phyloP scores from a whole-genome alignment of 2,797 vertebrate genomes.

The Pempheris klunzingeri region DNA sequence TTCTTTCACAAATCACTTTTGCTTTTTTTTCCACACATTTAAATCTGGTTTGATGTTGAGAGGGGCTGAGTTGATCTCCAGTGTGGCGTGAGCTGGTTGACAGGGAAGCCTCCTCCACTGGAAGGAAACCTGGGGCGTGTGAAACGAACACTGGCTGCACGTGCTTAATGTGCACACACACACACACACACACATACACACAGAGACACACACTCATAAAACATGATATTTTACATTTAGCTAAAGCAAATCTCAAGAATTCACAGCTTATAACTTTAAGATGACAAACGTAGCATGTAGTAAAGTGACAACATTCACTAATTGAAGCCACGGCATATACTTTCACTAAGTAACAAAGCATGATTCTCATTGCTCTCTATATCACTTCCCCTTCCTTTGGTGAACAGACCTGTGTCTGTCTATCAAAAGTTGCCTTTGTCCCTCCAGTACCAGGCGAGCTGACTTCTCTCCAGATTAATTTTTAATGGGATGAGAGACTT shows the following conservation, averaged over 20 bases:
- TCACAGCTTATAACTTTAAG: slow-evolving; percentile 26
- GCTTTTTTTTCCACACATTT: slow-evolving; percentile 56
- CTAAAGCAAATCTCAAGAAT: slow-evolving; percentile 25
- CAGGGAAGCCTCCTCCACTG: slow-evolving; percentile 61
- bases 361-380: slow-evolving; percentile 8
- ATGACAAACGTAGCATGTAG: slow-evolving; percentile 37
- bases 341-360: slow-evolving; percentile 23
- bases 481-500: slow-evolving; percentile 47
- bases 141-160: slow-evolving; percentile 53
- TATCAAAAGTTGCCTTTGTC: slow-evolving; percentile 41
- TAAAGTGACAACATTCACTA: slow-evolving; percentile 11
- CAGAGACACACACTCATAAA: slow-evolving; percentile 18
- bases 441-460: slow-evolving; percentile 2
- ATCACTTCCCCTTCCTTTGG: slow-evolving; percentile 24
- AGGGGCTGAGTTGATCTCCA: slow-evolving; percentile 73
- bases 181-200: slow-evolving; percentile 9
- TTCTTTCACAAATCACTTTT: slow-evolving; percentile 64
- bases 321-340: slow-evolving; percentile 18
- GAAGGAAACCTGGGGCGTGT: slow-evolving; percentile 60
- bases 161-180: slow-evolving; percentile 11
- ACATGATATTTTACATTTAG: slow-evolving; percentile 44
- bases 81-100: slow-evolving; percentile 67
- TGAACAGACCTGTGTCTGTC: slow-evolving; percentile 38
- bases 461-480: slow-evolving; percentile 44
- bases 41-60: slow-evolving; percentile 79